Conservation (phyloP, 92 coral and sea anemone genomes). For the Bergia puertoricense region DNA sequence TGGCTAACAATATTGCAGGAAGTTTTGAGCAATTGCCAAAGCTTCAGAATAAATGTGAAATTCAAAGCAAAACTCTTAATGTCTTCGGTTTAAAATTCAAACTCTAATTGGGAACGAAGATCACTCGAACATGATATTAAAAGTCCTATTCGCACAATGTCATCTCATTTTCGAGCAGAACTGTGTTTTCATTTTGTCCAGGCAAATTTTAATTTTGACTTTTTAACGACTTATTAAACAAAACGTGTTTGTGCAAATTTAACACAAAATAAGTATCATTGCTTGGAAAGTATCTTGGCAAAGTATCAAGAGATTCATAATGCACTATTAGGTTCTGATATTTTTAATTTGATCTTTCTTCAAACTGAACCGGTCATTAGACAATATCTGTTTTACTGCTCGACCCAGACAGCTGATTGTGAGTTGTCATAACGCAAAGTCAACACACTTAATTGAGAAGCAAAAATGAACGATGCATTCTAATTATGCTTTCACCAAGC, state of each 20-base stretch:
- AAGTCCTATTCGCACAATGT: background rate
- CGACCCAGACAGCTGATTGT: slow-evolving; percentile 1
- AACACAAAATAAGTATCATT: background rate
- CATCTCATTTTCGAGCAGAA: background rate
- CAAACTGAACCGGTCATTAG: background rate
- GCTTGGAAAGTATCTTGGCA: background rate
- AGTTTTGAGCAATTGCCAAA: slow-evolving; percentile 30
- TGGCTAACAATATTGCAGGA: slow-evolving; percentile 17
- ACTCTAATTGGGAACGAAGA: slow-evolving; percentile 39
- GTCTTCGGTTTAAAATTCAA: slow-evolving; percentile 30
- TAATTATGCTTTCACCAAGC: slow-evolving; percentile 19
- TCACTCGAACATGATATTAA: background rate
- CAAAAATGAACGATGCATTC: slow-evolving; percentile 16
- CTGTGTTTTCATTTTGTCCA: background rate
- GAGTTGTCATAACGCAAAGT: slow-evolving; percentile 7
- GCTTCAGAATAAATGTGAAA: slow-evolving; percentile 15
- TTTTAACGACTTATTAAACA: slow-evolving; percentile 9
- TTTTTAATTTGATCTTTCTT: slow-evolving; percentile 3
- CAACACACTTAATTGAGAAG: slow-evolving; percentile 43
- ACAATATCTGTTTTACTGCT: slow-evolving; percentile 12
- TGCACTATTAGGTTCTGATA: background rate
- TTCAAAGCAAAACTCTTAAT: slow-evolving; percentile 3
- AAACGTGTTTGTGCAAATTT: slow-evolving; percentile 20
- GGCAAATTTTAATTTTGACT: background rate
- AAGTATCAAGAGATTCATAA: background rate